Conservation (phyloP, 2,113 vertebrate species). For the Pluvianellus socialis region DNA sequence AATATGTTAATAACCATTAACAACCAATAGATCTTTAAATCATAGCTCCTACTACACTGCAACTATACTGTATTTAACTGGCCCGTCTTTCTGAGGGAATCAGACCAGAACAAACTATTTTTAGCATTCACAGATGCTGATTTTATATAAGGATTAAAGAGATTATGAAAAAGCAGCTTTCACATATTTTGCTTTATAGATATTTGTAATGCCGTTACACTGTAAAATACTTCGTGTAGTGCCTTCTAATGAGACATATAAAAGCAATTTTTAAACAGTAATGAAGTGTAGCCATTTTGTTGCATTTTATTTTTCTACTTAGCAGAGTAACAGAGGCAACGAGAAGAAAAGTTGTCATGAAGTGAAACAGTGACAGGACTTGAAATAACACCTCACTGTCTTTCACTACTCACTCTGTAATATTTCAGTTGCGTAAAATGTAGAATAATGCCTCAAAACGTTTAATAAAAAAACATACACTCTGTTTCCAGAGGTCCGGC, state of each 20-base stretch:
- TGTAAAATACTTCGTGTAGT: neutral
- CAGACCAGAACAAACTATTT: constrained; percentile 25
- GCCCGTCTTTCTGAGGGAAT: neutral
- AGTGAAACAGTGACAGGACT: neutral
- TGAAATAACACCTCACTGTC: neutral
- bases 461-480: neutral
- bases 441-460: neutral
- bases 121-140: constrained; percentile 34
- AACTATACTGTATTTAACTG: neutral
- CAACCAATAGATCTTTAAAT: neutral
- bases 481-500: constrained; percentile 81
- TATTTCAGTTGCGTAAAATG: neutral
- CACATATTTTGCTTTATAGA: neutral
- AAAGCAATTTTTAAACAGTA: neutral
- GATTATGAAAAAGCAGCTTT: constrained; percentile 58
- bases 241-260: neutral
- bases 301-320: neutral
- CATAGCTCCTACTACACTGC: neutral
- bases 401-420: neutral
- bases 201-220: neutral
- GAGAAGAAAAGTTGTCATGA: neutral
- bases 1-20: neutral
- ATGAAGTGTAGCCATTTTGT: neutral
- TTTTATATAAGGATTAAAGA: constrained; percentile 29
- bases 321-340: neutral